Conservation (phyloP, 2,797 vertebrate species). For the Dermochelys coriacea region DNA sequence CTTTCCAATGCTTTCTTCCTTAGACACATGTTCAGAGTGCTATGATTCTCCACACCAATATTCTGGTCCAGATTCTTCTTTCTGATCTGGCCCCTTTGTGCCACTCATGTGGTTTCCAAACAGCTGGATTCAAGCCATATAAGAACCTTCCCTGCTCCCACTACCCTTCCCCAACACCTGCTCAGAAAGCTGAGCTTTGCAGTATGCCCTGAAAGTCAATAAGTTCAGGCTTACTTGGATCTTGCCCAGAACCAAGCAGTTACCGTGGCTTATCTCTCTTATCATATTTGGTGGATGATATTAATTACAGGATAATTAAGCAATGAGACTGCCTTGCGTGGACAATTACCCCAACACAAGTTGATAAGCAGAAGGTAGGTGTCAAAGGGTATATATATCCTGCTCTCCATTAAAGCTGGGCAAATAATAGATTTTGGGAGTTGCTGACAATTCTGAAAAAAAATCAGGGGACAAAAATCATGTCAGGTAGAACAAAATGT, state of each 20-base stretch:
- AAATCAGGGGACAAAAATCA: background rate
- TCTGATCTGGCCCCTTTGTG: background rate
- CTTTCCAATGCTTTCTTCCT: slow-evolving; percentile 7
- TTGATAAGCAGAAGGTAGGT: slow-evolving; percentile 28
- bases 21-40: background rate
- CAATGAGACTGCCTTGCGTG: background rate
- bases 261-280: slow-evolving; percentile 38
- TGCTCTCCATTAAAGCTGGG: background rate
- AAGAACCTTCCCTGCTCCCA: background rate
- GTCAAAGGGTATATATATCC: slow-evolving; percentile 7
- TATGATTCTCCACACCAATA: background rate
- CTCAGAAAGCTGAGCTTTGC: slow-evolving; percentile 42
- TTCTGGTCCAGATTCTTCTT: background rate
- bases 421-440: background rate
- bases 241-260: slow-evolving; percentile 41
- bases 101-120: background rate
- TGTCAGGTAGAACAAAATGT: background rate
- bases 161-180: slow-evolving; percentile 33
- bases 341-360: background rate
- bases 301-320: slow-evolving; percentile 50
- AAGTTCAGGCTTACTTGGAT: slow-evolving; percentile 35
- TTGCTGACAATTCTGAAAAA: background rate
- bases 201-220: slow-evolving; percentile 30
- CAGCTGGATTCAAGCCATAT: background rate
- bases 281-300: slow-evolving; percentile 30